Conservation (phyloP, 2,113 vertebrate genomes). For the Hiodon alosoides region DNA sequence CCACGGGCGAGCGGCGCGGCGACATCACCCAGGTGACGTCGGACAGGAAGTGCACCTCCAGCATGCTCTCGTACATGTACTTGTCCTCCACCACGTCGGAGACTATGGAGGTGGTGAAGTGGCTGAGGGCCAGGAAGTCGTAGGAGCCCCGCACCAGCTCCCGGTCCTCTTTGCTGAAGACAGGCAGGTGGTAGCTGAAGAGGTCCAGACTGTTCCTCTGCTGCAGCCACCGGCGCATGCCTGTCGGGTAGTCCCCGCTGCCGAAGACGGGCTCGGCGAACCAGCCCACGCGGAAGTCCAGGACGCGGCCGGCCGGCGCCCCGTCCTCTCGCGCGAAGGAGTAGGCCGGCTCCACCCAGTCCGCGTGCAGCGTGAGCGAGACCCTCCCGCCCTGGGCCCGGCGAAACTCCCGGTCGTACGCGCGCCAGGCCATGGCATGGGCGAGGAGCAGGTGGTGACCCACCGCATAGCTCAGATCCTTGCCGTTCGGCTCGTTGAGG, state of each 20-base stretch:
- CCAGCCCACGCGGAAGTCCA: constrained; percentile 85
- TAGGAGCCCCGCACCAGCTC: constrained; percentile 76
- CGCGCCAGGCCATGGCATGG: constrained; percentile 81
- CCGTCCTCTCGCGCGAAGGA: constrained; percentile 77
- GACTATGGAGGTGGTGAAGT: constrained; percentile 85
- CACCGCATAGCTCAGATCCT: constrained; percentile 71
- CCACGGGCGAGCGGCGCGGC: constrained; percentile 64
- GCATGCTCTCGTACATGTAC: constrained; percentile 67
- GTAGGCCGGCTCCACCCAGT: constrained; percentile 91
- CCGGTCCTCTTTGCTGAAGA: constrained; percentile 78
- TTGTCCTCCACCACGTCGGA: constrained; percentile 80
- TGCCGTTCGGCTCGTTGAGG: constrained; percentile 76
- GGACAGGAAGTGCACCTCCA: constrained; percentile 80
- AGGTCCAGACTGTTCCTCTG: constrained; percentile 65
- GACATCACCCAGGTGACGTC: constrained; percentile 84
- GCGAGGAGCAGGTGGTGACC: constrained; percentile 84
- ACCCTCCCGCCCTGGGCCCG: constrained; percentile 73
- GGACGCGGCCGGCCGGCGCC: constrained; percentile 74
- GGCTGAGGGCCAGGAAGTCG: constrained; percentile 90
- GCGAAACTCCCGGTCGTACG: constrained; percentile 78
- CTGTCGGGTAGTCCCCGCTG: constrained; percentile 79
- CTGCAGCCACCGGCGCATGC: constrained; percentile 82
- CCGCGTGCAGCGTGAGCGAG: constrained; percentile 82
- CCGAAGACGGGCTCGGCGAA: constrained; percentile 92
- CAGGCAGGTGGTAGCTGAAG: constrained; percentile 71